Evolutionary conservation across 2,797 vertebrate species (phyloP).

Genomic region (Sebastes elongatus): DNA sequence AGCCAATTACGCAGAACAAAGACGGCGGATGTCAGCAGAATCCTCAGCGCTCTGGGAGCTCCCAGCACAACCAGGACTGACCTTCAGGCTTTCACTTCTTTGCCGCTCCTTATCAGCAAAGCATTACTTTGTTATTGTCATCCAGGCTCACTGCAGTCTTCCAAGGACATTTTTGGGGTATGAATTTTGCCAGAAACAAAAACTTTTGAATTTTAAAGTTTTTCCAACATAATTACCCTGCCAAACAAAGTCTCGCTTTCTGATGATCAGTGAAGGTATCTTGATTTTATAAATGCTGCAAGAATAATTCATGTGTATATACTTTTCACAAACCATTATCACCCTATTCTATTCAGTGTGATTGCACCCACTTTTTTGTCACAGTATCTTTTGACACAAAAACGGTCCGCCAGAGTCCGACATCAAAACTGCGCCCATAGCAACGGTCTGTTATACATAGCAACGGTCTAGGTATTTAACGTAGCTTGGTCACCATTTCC

Average conservation of each 20-base stretch:
- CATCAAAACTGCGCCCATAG: fast-evolving
- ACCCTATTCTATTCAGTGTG: neutral
- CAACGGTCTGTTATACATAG: no score
- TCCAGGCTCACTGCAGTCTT: conserved; percentile 63
- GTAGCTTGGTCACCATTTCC: no score
- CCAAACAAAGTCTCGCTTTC: conserved; percentile 31
- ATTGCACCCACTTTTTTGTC: neutral
- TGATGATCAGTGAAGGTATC: neutral
- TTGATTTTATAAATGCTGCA: neutral
- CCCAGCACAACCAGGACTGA: conserved; percentile 75
- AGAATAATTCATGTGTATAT: neutral
- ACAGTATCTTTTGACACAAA: neutral
- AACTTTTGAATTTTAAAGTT: conserved; percentile 47
- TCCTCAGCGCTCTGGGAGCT: conserved; percentile 76
- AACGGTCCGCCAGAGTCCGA: no score
- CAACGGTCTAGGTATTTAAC: no score
- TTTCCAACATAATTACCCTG: conserved; percentile 51
- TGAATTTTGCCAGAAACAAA: conserved; percentile 56
- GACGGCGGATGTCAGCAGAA: conserved; percentile 82
- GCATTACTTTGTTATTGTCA: conserved; percentile 73
- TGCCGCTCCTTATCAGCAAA: conserved; percentile 70
- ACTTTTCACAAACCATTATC: neutral
- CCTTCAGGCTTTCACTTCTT: conserved; percentile 77
- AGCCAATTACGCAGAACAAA: conserved; percentile 83
- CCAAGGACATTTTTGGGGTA: conserved; percentile 64